Base-by-base conservation (phyloP, 1,140 invertebrate genomes). In the Laodelphax striatellus region DNA sequence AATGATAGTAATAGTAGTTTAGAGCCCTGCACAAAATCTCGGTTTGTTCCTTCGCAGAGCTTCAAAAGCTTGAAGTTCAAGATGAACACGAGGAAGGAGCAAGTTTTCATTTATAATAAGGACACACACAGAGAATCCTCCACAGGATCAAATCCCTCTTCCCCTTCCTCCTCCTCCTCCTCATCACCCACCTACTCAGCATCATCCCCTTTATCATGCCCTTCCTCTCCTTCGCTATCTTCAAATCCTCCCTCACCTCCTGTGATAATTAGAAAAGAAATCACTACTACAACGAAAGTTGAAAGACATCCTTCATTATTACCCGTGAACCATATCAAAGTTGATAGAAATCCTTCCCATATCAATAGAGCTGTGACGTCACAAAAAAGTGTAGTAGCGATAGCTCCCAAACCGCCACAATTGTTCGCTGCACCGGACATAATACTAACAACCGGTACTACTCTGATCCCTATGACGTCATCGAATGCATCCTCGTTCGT, bases 61-160 rank as follows among this genome's bases (percentile, higher is more conserved):
- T 81, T 87, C 41, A 86, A 85, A 69, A 82, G 80, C 60, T 73
- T 88, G 11, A 88, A 89, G 67, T 88, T 86, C 70, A 89, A 89
- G 75, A 86, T 89, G 83, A 85, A 84, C 65, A 71, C 79, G 16
- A 75, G 77, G 8, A 82, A 81, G 60, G 80, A 81, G 59, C 72
- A 80, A 65, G 80, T 80, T 54, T 80, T 83, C 57, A 76, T 80
- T 0, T 77, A 76, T 62, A 77, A 68, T 64, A 77, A 80, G 66
- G 76, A 79, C 57, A 80, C 76, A 4, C 75, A 77, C 50, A 73
- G 76, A 52, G 61, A 63, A 34, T 14, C 53, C 11, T 52, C 55
- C 22, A 52, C 44, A 21, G 44, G 46, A 55, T 28, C 17, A 28
- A 34, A 19, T 31, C 41, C 31, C 21, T 43, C 31, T 14, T 60